Conservation (phyloP, 2,888 invertebrate species). For the Tipula confusa region DNA sequence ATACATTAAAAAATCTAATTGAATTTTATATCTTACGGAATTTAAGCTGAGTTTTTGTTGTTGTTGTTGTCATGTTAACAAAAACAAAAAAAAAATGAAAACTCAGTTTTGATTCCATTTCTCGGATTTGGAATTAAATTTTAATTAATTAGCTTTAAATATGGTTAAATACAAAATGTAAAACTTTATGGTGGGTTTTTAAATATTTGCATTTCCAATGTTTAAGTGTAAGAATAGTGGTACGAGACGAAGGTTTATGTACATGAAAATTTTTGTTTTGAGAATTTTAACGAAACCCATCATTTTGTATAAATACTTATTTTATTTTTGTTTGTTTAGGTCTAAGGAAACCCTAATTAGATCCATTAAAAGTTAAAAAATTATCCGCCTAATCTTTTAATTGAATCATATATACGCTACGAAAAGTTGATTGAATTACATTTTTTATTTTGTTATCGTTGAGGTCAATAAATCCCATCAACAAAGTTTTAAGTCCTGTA, state of each 20-base stretch:
- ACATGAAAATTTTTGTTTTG: not conserved
- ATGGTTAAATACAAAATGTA: not conserved
- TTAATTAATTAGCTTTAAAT: not conserved
- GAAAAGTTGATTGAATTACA: not conserved
- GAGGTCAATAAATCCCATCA: not conserved
- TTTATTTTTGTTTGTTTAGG: not conserved
- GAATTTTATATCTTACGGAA: conserved; percentile 12
- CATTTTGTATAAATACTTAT: not conserved
- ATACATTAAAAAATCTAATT: not conserved
- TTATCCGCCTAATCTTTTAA: conserved; percentile 13
- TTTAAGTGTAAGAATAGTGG: not conserved
- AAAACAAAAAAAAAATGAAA: too few species aligned
- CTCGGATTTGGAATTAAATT: not conserved
- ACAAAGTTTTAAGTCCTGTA: not conserved
- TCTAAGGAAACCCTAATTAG: not conserved
- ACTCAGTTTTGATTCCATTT: not conserved
- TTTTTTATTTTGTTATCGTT: too few species aligned
- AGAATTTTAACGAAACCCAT: too few species aligned
- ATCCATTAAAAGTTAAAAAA: not conserved
- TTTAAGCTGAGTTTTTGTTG: not conserved
- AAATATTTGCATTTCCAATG: not conserved
- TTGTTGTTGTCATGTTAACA: too few species aligned
- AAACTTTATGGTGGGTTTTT: not conserved
- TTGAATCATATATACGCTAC: not conserved
- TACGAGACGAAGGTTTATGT: not conserved